Base-by-base conservation (phyloP, 2,888 invertebrate species). In the Agrilus biguttatus region DNA sequence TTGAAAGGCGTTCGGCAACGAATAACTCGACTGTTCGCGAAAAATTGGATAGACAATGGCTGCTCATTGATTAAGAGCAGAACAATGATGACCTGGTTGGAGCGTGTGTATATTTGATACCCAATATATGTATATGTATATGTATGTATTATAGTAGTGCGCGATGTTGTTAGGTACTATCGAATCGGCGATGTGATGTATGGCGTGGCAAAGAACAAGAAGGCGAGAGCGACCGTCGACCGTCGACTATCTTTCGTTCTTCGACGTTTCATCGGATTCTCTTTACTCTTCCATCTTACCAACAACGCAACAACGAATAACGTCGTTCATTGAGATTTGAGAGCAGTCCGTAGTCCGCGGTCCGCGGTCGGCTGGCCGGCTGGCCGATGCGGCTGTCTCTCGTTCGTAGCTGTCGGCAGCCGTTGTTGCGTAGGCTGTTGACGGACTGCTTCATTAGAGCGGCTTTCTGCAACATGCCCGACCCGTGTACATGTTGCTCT, bases 371-470 rank as follows among this genome's bases (percentile, higher is more conserved):
- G 17, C 17, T 4, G 17, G 17, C 17, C 17, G 17, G 17, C 17
- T 17, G 17, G 17, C 17, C 17, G 17, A 17, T 17, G 17, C 17
- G 17, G 17, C 45, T 37, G 43, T 46, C 46, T 36, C 32, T 43
- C 36, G 13, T 19, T 40, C 39, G 19, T 19, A 19, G 19, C 19
- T 19, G 19, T 19, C 19, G 19, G 19, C n/a, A n/a, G n/a, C 21
- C 21, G 44, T 44, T 46, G 45, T 46, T 49, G 59, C 57, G 61
- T 60, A 59, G 62, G 61, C 49, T 48, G 58, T 45, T 64, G 63
- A 64, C 59, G 60, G 59, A 65, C 64, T 65, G 63, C 65, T 65
- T 65, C 64, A 65, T 65, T 65, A 65, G 61, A 59, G 57, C 51
- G 52, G 53, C 54, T 51, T 49, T 47, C 46, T 51, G 51, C 55